phyloP scores from a whole-genome alignment of 2,113 vertebrate species.

The Cynoglossus semilaevis region DNA sequence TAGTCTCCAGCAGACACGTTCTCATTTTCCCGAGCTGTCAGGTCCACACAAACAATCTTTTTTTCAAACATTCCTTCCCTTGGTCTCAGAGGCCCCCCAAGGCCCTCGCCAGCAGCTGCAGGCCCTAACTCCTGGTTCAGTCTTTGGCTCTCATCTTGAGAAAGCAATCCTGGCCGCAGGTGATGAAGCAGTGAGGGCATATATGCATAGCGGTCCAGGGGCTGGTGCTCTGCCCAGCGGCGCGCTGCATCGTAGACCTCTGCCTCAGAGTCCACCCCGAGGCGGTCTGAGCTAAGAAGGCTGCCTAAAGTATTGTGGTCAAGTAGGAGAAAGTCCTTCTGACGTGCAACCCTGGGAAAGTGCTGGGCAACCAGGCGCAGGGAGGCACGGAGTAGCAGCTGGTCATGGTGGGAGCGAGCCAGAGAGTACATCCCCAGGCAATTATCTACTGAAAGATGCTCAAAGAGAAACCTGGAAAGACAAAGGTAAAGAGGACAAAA shows the following conservation, averaged over 20 bases:
- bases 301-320: conserved; percentile 80
- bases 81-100: conserved; percentile 75
- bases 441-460: conserved; percentile 80
- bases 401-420: conserved; percentile 81
- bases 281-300: conserved; percentile 80
- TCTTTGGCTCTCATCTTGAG: conserved; percentile 74
- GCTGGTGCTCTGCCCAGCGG: conserved; percentile 80
- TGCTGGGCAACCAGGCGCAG: conserved; percentile 78
- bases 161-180: conserved; percentile 78
- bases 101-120: conserved; percentile 61
- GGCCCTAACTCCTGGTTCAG: conserved; percentile 77
- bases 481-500: background rate
- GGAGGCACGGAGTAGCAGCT: conserved; percentile 79
- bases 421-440: conserved; percentile 83
- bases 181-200: conserved; percentile 76
- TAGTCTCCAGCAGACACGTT: conserved; percentile 66
- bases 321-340: conserved; percentile 79
- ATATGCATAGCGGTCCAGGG: conserved; percentile 72
- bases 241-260: conserved; percentile 80
- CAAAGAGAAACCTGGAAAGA: conserved; percentile 76
- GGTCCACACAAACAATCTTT: conserved; percentile 81
- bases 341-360: conserved; percentile 77
- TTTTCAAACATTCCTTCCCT: conserved; percentile 84
- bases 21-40: conserved; percentile 77
- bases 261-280: conserved; percentile 79